These are phyloP conservation scores for Neoniphon sammara DNA, from an alignment of 2,797 vertebrate species.

Conservation along the genomic window DNA sequence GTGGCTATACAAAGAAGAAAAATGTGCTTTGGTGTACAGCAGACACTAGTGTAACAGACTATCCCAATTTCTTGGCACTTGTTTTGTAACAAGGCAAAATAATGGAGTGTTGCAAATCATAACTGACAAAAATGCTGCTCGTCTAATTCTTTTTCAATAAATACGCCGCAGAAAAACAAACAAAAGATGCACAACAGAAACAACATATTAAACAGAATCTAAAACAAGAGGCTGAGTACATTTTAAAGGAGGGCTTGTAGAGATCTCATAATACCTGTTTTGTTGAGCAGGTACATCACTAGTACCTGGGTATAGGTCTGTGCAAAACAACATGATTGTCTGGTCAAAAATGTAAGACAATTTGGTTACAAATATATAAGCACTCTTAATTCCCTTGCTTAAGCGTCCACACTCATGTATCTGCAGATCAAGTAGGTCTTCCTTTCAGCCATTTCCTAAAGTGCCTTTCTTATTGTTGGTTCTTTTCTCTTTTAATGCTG, in stretches of 20 bases:
- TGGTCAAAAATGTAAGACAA: slow-evolving; percentile 48
- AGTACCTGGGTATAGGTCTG: slow-evolving; percentile 50
- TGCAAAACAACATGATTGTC: slow-evolving; percentile 73
- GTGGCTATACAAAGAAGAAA: slow-evolving; percentile 10
- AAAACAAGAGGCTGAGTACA: not conserved
- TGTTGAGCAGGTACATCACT: slow-evolving; percentile 19
- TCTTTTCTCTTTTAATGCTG: slow-evolving; percentile 24
- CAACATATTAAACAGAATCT: slow-evolving; percentile 41
- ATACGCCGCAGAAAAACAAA: slow-evolving; percentile 63
- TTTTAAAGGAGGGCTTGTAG: slow-evolving; percentile 8
- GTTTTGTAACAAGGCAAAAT: slow-evolving; percentile 30
- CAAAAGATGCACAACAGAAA: slow-evolving; percentile 36
- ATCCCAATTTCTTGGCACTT: slow-evolving; percentile 48
- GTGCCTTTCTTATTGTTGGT: slow-evolving; percentile 51
- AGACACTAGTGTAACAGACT: slow-evolving; percentile 18
- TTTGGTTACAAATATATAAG: slow-evolving; percentile 56
- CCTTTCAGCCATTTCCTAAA: slow-evolving; percentile 53
- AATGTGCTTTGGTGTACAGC: slow-evolving; percentile 44
- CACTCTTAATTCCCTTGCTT: slow-evolving; percentile 10
- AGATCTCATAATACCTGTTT: slow-evolving; percentile 22
- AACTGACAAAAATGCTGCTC: slow-evolving; percentile 19
- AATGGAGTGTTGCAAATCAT: not conserved
- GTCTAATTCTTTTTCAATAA: slow-evolving; percentile 71
- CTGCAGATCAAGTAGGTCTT: slow-evolving; percentile 21
- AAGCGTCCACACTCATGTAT: slow-evolving; percentile 41